Base-by-base conservation (phyloP, 1,140 invertebrate genomes). In the Berghia stephanieae region DNA sequence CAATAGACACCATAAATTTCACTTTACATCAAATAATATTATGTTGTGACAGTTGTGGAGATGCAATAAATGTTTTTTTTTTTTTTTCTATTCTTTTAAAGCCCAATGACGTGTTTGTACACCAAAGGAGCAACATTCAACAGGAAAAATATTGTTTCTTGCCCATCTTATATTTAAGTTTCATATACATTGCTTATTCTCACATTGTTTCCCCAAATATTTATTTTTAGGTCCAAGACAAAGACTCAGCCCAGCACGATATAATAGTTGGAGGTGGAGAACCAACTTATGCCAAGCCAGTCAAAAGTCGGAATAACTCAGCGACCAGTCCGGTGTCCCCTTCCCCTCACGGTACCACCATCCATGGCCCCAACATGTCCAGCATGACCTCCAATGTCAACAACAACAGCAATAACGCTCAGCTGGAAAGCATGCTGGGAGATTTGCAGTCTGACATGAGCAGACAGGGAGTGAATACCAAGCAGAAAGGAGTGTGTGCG, bases 401-500 rank as follows among this genome's bases (percentile, higher is more conserved):
- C 63, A 67, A 3, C 75, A 57, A 42, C 66, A 70, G 38, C 42
- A 57, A 86, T 78, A 87, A 85, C 75, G 84, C 93, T 86, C 93
- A 95, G 88, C 92, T 97, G 89, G 96, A 98, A 92, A 95, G 94
- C 91, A 97, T 97, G 95, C 93, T 98, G 84, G 95, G 95, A 55
- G 95, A 95, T 81, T 92, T 98, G 81, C 95, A 96, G 88, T 85
- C 86, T 31, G 89, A 91, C 78, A 88, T 90, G 82, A 88, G 95
- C 90, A 94, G 95, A 88, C 97, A 99, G 92, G 98, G 98, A 90
- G 95, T 99, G 42, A 97, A 95, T 88, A 98, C 96, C 31, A 96
- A 96, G 78, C 96, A 98, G 86, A 99, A 99, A 91, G 98, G 98
- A 83, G 97, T 96, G 91, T 99, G 98, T 93, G 96, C 93, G 86